These are phyloP conservation scores for Nylanderia fulva DNA, from an alignment of 1,140 invertebrate species.

Conservation along the genomic window DNA sequence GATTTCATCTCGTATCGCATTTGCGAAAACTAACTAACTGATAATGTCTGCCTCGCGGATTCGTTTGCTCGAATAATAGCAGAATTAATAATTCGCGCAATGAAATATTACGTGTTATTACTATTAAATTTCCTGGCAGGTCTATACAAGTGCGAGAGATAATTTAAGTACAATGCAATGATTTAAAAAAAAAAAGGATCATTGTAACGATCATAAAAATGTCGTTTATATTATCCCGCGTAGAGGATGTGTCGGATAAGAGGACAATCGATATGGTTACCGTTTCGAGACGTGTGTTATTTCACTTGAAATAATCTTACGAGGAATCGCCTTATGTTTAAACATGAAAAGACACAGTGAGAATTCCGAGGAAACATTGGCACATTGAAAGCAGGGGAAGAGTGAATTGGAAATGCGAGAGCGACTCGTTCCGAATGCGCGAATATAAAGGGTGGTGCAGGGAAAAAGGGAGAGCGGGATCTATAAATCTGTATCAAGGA, in stretches of 20 bases:
- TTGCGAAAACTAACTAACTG: not conserved
- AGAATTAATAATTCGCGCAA: not conserved
- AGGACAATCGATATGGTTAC: not conserved
- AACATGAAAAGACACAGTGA: conserved; percentile 1
- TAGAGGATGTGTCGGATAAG: not conserved
- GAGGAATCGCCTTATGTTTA: not conserved
- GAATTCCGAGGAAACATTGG: conserved; percentile 18
- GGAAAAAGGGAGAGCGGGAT: not conserved
- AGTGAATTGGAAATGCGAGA: conserved; percentile 45
- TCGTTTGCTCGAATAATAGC: not conserved
- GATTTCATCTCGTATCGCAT: conserved; percentile 2
- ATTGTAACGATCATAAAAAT: not conserved
- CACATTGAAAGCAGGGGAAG: conserved; percentile 15
- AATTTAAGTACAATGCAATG: too few species aligned
- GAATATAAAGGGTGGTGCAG: not conserved
- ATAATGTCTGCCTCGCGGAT: conserved; percentile 5
- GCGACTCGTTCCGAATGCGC: not conserved
- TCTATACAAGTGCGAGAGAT: too few species aligned
- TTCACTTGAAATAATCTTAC: conserved; percentile 34
- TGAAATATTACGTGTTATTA: not conserved
- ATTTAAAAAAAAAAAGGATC: too few species aligned
- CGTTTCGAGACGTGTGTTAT: conserved; percentile 11
- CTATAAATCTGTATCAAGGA: conserved; percentile 47
- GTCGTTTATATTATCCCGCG: not conserved
- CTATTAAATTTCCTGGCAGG: not conserved